These are phyloP conservation scores for Nasonia oneida DNA, from an alignment of 2,888 invertebrate species.

Conservation along the genomic window DNA sequence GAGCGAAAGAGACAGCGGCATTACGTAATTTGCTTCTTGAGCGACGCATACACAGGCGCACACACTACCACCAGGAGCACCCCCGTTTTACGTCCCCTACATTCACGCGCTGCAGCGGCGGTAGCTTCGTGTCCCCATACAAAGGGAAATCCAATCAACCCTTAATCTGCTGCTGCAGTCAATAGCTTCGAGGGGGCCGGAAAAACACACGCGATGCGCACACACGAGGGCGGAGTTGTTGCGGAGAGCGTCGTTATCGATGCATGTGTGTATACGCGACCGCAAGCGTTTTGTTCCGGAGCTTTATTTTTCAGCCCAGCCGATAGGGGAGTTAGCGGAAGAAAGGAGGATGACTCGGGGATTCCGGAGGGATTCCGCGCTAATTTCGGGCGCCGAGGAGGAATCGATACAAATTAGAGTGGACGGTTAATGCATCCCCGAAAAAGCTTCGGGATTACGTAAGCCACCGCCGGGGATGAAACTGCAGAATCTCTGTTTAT, in stretches of 20 bases:
- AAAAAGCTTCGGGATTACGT: not conserved
- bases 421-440: not conserved
- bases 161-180: constrained; percentile 45
- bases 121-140: not conserved
- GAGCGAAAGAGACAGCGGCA: not conserved
- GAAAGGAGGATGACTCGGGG: not conserved
- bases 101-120: not conserved
- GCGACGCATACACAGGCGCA: not conserved
- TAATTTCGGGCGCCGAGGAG: not conserved
- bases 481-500: not conserved
- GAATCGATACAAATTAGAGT: constrained; percentile 35
- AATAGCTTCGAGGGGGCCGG: constrained; percentile 25
- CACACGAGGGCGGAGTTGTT: not conserved
- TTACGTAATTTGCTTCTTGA: constrained; percentile 56
- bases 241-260: constrained; percentile 23
- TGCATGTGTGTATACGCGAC: constrained; percentile 5
- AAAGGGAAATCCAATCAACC: constrained; percentile 56
- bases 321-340: not conserved
- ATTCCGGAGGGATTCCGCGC: constrained; percentile 14
- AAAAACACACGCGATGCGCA: not conserved
- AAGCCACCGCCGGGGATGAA: not conserved
- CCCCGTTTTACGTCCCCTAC: not conserved
- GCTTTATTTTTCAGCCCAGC: not conserved
- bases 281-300: not conserved
- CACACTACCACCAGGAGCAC: not conserved